Conservation (phyloP, 2,888 invertebrate genomes). For the Vanessa cardui region DNA sequence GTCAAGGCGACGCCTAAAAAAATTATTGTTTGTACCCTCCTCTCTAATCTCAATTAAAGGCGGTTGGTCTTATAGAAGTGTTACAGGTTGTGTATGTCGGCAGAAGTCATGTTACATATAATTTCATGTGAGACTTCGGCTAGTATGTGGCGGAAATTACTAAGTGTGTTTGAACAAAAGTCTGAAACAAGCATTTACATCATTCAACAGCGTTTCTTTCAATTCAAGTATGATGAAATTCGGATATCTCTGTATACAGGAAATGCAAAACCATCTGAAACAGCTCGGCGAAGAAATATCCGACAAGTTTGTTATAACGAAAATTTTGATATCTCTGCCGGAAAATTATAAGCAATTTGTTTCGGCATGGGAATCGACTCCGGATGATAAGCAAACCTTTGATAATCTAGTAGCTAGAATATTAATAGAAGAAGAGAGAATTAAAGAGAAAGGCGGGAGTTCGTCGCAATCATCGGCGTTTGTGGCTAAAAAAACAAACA, state of each 20-base stretch:
- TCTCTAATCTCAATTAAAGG: no score
- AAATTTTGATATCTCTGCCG: conserved; percentile 50
- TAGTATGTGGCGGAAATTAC: conserved; percentile 50
- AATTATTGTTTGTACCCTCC: no score
- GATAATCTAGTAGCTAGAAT: conserved; percentile 44
- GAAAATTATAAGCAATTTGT: conserved; percentile 52
- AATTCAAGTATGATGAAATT: conserved; percentile 45
- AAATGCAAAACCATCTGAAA: conserved; percentile 44
- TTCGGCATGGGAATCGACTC: conserved; percentile 49
- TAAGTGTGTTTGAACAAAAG: conserved; percentile 52
- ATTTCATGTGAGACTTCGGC: conserved; percentile 44
- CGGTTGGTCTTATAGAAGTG: no score
- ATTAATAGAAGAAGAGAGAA: conserved; percentile 43
- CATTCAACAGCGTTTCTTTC: conserved; percentile 51
- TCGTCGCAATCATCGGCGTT: conserved; percentile 6
- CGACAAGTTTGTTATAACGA: conserved; percentile 49
- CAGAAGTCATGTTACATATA: conserved; percentile 45
- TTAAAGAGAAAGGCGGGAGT: conserved; percentile 37
- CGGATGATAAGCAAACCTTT: conserved; percentile 42
- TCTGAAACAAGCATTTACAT: conserved; percentile 51
- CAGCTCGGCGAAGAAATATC: conserved; percentile 46
- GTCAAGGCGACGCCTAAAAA: no score
- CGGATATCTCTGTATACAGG: no score
- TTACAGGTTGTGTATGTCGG: no score
- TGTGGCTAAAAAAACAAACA: not conserved